Evolutionary conservation across 2,888 invertebrate species (phyloP), one percentile per base, ranked within the genome.

Genomic region (Bimastos eiseni): DNA sequence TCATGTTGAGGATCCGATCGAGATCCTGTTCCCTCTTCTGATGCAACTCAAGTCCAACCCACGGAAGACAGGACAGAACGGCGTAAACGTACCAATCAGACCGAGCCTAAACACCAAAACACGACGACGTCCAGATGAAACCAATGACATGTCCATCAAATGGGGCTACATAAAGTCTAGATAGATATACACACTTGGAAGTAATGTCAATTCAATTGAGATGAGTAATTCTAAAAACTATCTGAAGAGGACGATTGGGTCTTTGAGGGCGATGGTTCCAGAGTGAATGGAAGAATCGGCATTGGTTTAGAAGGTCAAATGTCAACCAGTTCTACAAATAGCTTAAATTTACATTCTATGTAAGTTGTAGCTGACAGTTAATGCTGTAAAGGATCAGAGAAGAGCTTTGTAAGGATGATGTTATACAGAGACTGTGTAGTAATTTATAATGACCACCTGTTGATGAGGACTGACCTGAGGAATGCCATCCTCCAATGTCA

Each of bases 11-110:
- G 90, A 99, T 95, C 93, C 97, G 97, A 93, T 98, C 98, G 91
- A 99, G 95, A 90, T 98, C 98, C 91, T 97, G 97, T 95, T 98
- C 98, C 94, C 98, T 98, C 95, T 99, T 99, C 95, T 99, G 99
- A 95, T 97, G 98, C 55, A 99, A 96, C 95, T 99, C 99, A 93
- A 98, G 96, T 0, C 99, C 99, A 13, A 99, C 95, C 98, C 98
- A 99, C 0, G 99, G 99, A 84, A 99, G 95, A 0, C 98, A 97
- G 44, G 98, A 98, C 30, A 99, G 96, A 37, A 99, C 98, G 8
- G 98, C 97, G 94, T 96, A 96, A 34, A 96, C 96, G 94, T 96
- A 96, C 95, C 96, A 96, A 93, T 96, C 96, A 55, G 96, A 96
- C 36, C 96, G 95, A 33, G 96, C 96, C 96, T 96, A 86, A 34